Percentiles rank a stretch among this genome's conserved stretches.
Conservation (phyloP, 2,888 invertebrate genomes). For the Sesamia inferens region DNA sequence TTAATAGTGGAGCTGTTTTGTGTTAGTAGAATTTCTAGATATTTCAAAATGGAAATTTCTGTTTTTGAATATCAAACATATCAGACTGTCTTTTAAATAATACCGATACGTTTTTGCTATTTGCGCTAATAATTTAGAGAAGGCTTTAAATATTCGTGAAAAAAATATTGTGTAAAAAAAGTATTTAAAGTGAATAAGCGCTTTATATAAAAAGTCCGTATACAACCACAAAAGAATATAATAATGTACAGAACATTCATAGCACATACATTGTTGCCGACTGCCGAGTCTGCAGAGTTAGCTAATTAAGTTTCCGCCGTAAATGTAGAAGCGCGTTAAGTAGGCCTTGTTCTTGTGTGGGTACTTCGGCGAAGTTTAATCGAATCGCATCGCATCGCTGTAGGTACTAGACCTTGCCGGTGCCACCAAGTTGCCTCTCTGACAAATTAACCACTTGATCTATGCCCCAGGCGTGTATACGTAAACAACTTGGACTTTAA, state of each 20-base stretch:
- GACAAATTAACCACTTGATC: conserved; percentile 88
- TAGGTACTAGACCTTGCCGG: conserved; percentile 71
- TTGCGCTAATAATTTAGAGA: neutral
- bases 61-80: neutral
- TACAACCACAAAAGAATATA: conserved; percentile 28
- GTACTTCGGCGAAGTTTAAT: conserved; percentile 87
- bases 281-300: conserved; percentile 75
- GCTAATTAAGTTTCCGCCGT: conserved; percentile 86
- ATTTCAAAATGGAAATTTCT: conserved; percentile 14
- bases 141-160: neutral
- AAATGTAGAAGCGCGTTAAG: conserved; percentile 82
- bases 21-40: conserved; percentile 44
- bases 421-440: conserved; percentile 78
- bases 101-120: neutral
- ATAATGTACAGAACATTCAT: conserved; percentile 55
- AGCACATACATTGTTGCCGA: conserved; percentile 60
- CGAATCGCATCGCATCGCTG: conserved; percentile 86
- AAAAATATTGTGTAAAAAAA: neutral
- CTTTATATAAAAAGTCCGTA: neutral
- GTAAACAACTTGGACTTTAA: conserved; percentile 78
- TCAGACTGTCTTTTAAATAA: neutral
- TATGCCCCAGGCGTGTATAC: conserved; percentile 78
- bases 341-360: conserved; percentile 82
- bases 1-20: conserved; percentile 51
- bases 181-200: neutral